phyloP scores from a whole-genome alignment of 1,140 invertebrate species.

The Drosophila funebris region DNA sequence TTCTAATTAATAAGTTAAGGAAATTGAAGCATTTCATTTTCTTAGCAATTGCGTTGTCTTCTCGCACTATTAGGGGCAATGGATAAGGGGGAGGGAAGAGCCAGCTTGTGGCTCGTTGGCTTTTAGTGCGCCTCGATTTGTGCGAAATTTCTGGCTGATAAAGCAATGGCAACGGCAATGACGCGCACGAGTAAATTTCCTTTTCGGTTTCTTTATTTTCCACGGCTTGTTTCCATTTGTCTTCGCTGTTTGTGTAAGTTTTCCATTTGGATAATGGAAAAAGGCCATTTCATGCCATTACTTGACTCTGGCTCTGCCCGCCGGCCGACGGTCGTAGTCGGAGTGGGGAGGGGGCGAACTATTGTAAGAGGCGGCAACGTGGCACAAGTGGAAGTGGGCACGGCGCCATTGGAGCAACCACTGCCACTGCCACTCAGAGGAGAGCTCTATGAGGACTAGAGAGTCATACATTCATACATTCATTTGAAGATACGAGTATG shows the following conservation, averaged over 20 bases:
- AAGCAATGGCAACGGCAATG: conserved; percentile 69
- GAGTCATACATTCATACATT: conserved; percentile 19
- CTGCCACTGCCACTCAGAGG: neutral
- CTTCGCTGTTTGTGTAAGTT: conserved; percentile 76
- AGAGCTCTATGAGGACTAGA: neutral
- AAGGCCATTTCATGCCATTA: conserved; percentile 82
- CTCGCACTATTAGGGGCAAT: neutral
- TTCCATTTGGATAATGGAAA: conserved; percentile 84
- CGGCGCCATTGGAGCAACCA: conserved; percentile 54
- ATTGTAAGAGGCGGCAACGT: conserved; percentile 59
- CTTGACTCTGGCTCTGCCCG: conserved; percentile 45
- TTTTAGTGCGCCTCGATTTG: conserved; percentile 67
- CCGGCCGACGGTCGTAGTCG: too few species aligned
- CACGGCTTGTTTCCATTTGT: conserved; percentile 54
- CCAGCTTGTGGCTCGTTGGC: conserved; percentile 37
- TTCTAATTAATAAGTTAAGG: conserved; percentile 60
- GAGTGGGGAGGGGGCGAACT: conserved; percentile 64
- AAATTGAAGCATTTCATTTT: conserved; percentile 44
- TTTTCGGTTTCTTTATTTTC: conserved; percentile 64
- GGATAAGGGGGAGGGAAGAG: conserved; percentile 10
- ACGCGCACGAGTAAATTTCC: conserved; percentile 75
- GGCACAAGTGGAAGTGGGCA: conserved; percentile 63
- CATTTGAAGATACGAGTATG: conserved; percentile 26
- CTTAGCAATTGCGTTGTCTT: conserved; percentile 20
- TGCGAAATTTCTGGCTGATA: conserved; percentile 76